Evolutionary conservation across 2,888 invertebrate genomes (phyloP), one percentile per base, ranked within the genome.

Genomic region (Poecilus cupreus): DNA sequence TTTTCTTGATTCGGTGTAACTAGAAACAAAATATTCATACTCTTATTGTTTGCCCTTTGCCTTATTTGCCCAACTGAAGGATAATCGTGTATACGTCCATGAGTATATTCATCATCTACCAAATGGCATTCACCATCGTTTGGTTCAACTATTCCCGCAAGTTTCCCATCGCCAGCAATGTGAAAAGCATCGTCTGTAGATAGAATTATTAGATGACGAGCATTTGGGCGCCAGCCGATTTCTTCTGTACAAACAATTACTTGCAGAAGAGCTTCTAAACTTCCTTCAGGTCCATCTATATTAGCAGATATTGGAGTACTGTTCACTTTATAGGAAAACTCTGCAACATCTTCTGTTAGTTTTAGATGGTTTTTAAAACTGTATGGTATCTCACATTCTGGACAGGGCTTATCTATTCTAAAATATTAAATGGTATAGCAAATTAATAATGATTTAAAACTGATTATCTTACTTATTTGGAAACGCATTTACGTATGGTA

Each of bases 251-350:
- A 93, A 2, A 91, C 93, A 82, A 96, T 92, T 0, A 92, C 93
- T 88, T 96, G 96, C 89, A 96, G 93, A 32, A 96, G 90, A 4
- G 95, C 96, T 87, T 96, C 96, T 57, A 96, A 91, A 0, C 95
- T 94, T 11, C 95, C 95, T 88, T 96, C 96, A 64, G 82, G 81
- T n/a, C 72, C 26, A 54, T 83, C 83, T 46, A 92, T 86, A 86
- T 91, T 92, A 0, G 83, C 84, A 1, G 90, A 90, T 46, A 88
- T 84, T 0, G 85, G 82, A 0, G 88, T 88, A 0, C 84, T 82
- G 0, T 85, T 84, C 0, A 94, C 89, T 60, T 87, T 84, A 0
- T 85, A 82, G 83, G 89, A 85, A 84, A 92, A 92, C 46, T 83
- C 85, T 0, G 87, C 83, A 1, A 92, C 90, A 83, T 95, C 89